phyloP scores from a whole-genome alignment of 1,140 invertebrate genomes.

The Papilio polyxenes region DNA sequence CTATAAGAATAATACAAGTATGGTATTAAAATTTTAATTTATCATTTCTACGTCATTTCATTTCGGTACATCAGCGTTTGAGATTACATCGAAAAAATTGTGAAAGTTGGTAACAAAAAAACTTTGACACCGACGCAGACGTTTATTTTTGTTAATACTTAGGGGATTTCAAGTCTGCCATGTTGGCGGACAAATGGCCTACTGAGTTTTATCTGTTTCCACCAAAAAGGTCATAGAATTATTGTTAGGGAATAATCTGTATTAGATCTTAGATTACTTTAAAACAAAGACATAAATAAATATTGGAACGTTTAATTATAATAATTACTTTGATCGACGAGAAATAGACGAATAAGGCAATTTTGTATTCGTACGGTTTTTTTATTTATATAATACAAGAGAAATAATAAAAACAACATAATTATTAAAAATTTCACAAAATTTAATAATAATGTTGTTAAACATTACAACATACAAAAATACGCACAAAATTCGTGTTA shows the following conservation, averaged over 20 bases:
- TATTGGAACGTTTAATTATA: no score
- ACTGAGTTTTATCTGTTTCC: slow-evolving; percentile 25
- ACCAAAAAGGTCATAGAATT: neutral
- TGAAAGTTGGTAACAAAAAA: slow-evolving; percentile 28
- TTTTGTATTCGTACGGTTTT: no score
- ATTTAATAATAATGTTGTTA: no score
- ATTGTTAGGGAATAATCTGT: neutral
- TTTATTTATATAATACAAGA: no score
- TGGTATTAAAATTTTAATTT: neutral
- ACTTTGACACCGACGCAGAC: neutral
- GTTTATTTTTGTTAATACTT: slow-evolving; percentile 25
- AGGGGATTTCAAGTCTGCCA: slow-evolving; percentile 23
- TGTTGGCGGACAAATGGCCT: slow-evolving; percentile 22
- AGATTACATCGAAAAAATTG: slow-evolving; percentile 21
- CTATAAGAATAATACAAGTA: no score
- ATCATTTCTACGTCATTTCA: neutral
- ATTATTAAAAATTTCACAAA: no score
- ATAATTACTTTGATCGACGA: no score
- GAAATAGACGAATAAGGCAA: no score
- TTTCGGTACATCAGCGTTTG: neutral
- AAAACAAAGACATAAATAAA: neutral
- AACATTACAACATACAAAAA: no score
- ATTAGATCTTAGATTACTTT: neutral
- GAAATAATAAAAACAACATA: no score
- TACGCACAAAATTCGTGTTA: no score